These are phyloP conservation scores for Belonocnema kinseyi DNA, from an alignment of 1,140 invertebrate species.

Conservation along the genomic window DNA sequence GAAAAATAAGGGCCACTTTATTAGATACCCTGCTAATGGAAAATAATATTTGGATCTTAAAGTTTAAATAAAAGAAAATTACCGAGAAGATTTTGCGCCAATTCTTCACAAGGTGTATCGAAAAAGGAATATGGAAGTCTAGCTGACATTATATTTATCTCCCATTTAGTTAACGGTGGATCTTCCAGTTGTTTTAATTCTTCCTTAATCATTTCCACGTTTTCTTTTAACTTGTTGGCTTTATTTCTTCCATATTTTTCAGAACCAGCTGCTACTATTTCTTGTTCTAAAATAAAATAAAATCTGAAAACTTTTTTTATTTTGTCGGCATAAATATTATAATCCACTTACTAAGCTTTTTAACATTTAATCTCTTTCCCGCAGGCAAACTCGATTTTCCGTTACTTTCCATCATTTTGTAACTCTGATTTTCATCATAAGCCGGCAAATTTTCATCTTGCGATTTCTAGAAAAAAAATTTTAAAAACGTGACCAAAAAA, in stretches of 20 bases:
- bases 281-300: not conserved
- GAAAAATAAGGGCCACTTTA: no score
- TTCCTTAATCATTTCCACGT: constrained; percentile 27
- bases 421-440: no score
- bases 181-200: constrained; percentile 45
- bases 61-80: not conserved
- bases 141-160: constrained; percentile 35
- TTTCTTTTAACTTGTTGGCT: constrained; percentile 19
- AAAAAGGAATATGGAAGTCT: constrained; percentile 44
- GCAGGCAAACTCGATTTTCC: not conserved
- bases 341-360: not conserved
- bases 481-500: no score
- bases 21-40: no score
- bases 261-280: constrained; percentile 4
- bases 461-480: no score
- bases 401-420: no score
- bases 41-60: not conserved
- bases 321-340: not conserved
- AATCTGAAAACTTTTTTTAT: not conserved
- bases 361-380: not conserved
- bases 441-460: no score
- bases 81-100: constrained; percentile 48
- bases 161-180: constrained; percentile 40
- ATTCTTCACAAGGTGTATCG: constrained; percentile 46
- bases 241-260: not conserved